Base-by-base conservation (phyloP, 2,888 invertebrate genomes). In the Dicranocentrus wangi region DNA sequence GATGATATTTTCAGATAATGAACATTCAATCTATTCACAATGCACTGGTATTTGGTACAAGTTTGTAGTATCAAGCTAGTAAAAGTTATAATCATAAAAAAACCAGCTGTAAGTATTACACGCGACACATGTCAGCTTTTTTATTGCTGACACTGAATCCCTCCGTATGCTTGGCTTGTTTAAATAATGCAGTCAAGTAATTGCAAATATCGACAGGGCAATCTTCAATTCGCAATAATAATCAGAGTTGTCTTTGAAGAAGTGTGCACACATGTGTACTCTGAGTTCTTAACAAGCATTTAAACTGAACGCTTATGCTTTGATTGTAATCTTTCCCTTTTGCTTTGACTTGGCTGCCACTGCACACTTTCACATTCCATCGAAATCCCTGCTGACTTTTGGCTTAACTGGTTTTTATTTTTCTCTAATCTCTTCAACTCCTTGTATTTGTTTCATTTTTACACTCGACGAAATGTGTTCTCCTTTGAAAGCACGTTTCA, bases 331-430 rank as follows among this genome's bases (percentile, higher is more conserved):
- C 66, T 47, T 42, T 42, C 23, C 47, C 47, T 21, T 39, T 47
- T 47, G 17, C 47, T 55, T 55, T 32, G 17, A 42, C 63, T 63
- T 47, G n/a, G 23, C 66, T 47, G 5, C 17, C 47, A 3, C 32
- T 53, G 51, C 51, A 53, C 70, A 70, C 76, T 76, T 76, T 76
- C 76, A 76, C 76, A 76, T 76, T 76, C 69, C 68, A 28, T 28
- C 58, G 51, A 69, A 47, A 66, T 75, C 42, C 75, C 73, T 73
- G 63, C 58, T 75, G 65, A 75, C n/a, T n/a, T 39, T 66, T 58
- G 75, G 23, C 55, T 19, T 55, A 55, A 75, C 75, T 75, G 75
- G 75, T 75, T 75, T 75, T 5, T 51, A 39, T 55, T 55, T 65
- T 32, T 53, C 32, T 28, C 25, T 19, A 61, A 21, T 43, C n/a